A percentile compares a stretch with the other conserved stretches of the same genome.
Conservation (phyloP, 2,888 invertebrate species). For the Acanthosepion lycidas region DNA sequence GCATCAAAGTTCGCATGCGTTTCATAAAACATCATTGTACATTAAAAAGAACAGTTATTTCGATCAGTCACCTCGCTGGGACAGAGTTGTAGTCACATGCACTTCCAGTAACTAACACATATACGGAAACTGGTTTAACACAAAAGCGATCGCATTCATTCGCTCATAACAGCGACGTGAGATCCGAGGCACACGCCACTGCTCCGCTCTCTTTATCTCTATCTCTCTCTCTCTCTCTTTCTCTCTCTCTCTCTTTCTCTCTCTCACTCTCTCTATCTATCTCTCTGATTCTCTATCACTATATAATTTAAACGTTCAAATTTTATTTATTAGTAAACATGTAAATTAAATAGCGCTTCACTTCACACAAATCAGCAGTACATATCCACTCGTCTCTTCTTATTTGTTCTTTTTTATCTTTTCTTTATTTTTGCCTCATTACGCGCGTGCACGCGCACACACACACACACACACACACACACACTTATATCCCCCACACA, state of each 20-base stretch:
- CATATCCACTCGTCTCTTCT: no score
- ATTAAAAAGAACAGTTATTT: not conserved
- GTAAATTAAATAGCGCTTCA: no score
- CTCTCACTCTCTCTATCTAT: not conserved
- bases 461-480: no score
- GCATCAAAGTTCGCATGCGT: not conserved
- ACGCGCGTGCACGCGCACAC: no score
- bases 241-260: not conserved
- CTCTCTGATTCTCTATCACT: not conserved
- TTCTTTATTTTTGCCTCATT: no score
- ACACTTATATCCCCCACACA: no score
- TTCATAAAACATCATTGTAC: not conserved
- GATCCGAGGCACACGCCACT: not conserved
- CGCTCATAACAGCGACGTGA: not conserved
- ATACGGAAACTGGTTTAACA: not conserved
- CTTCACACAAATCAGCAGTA: no score
- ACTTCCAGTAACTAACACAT: not conserved
- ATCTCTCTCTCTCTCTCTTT: accelerated
- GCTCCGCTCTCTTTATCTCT: not conserved
- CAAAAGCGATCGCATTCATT: not conserved
- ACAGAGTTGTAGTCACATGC: not conserved
- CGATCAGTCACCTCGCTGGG: not conserved
- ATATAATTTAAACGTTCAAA: no score
- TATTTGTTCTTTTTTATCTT: no score
- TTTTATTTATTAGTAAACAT: no score